These are phyloP conservation scores for Callinectes sapidus DNA, from an alignment of 2,888 invertebrate species.

Conservation along the genomic window DNA sequence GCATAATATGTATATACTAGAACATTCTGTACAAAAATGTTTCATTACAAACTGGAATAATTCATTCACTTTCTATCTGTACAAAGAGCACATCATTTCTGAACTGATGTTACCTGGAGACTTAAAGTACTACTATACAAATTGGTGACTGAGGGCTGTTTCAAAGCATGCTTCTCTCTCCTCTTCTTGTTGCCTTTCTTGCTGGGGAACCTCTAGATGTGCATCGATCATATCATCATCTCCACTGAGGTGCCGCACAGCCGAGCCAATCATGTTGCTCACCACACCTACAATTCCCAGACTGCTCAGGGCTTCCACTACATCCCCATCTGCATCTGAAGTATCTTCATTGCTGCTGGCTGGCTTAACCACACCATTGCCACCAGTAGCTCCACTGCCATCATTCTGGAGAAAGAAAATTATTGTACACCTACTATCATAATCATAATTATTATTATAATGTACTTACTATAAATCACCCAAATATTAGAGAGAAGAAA, in stretches of 20 bases:
- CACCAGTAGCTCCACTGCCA: not conserved
- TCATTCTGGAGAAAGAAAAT: slow-evolving; percentile 2
- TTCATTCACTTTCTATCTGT: not conserved
- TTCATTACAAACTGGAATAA: not conserved
- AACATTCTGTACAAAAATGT: slow-evolving; percentile 16
- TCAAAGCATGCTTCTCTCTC: slow-evolving; percentile 53
- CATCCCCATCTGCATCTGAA: not conserved
- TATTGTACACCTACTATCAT: not conserved
- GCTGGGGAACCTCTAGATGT: slow-evolving; percentile 40
- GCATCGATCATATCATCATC: slow-evolving; percentile 59
- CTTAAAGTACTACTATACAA: slow-evolving; percentile 55
- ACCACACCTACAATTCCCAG: slow-evolving; percentile 63
- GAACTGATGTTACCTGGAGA: not conserved
- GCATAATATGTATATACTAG: not conserved
- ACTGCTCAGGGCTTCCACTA: slow-evolving; percentile 36
- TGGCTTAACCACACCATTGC: not conserved
- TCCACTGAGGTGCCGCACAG: slow-evolving; percentile 69
- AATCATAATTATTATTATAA: not conserved
- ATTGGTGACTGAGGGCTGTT: slow-evolving; percentile 64
- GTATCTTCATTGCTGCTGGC: slow-evolving; percentile 28
- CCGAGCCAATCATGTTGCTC: slow-evolving; percentile 69
- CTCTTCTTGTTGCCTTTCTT: not conserved
- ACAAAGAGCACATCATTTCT: not conserved
- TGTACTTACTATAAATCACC: not conserved
- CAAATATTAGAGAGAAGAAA: not conserved